Base-by-base conservation (phyloP, 2,797 vertebrate species). In the Cuculus canorus region DNA sequence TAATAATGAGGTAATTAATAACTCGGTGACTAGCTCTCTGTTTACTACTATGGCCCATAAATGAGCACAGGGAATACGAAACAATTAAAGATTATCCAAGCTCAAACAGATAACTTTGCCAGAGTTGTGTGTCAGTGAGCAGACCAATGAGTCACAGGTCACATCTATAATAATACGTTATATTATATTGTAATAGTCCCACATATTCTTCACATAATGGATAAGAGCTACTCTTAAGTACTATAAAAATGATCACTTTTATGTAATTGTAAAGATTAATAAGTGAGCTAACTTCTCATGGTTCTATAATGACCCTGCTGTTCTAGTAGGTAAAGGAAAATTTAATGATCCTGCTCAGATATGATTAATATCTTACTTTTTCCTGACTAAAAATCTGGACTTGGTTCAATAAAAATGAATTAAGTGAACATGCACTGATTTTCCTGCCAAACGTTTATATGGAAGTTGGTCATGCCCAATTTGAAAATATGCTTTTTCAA, bases 391-490 rank as follows among this genome's bases (percentile, higher is more conserved):
- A 97, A 96, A 94, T 96, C 86, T 97, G 96, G 96, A 97, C 83
- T 96, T 95, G 95, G 86, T 97, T 97, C 96, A 98, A 97, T 96
- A 94, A 98, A 98, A 97, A 97, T 96, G 95, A 97, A 93, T 96
- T 98, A 96, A 97, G 90, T 86, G 95, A 97, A 97, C 96, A 95
- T 95, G 93, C 84, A 95, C 61, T 83, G 86, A 84, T 92, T 97
- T 96, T 92, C 94, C 78, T 96, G 94, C 91, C 96, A 97, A 97
- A 93, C 79, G 33, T 90, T 97, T 94, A 94, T 87, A 89, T 95
- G 96, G 91, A 97, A 95, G 90, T 95, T 88, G 91, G 93, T 96
- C 97, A 97, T 93, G 73, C 72, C 39, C 85, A 97, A 97, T 97
- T 96, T 97, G 82, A 97, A 98, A 98, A 96, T 95, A 97, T 96